Evolutionary conservation across 2,797 vertebrate species (phyloP).

Genomic region (Coilia nasus): DNA sequence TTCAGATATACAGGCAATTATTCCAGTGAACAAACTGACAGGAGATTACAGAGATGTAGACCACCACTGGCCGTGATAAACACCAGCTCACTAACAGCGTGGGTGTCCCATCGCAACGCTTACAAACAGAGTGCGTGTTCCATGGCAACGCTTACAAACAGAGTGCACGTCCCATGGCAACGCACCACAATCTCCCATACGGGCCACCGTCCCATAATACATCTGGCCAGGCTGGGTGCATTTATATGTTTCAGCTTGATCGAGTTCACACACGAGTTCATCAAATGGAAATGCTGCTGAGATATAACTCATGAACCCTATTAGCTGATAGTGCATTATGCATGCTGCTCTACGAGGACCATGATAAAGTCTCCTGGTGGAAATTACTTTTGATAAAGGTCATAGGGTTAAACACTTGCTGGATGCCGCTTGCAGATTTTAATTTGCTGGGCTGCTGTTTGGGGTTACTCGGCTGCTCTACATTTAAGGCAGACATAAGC

Average conservation of each 20-base stretch:
- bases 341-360: constrained; percentile 48
- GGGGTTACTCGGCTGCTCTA: constrained; percentile 13
- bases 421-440: constrained; percentile 56
- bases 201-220: neutral
- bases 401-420: constrained; percentile 64
- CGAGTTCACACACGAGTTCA: constrained; percentile 22
- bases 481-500: neutral
- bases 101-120: neutral
- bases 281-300: constrained; percentile 30
- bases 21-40: constrained; percentile 30
- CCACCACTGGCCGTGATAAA: constrained; percentile 18
- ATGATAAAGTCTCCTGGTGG: constrained; percentile 57
- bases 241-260: constrained; percentile 29
- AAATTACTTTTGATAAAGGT: constrained; percentile 72
- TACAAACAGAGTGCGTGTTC: neutral
- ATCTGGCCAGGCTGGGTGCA: neutral
- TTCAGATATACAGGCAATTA: constrained; percentile 23
- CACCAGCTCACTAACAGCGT: neutral
- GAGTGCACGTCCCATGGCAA: constrained; percentile 1
- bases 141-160: no score
- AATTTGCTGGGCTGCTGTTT: constrained; percentile 47
- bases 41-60: neutral
- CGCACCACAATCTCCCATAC: constrained; percentile 17
- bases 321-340: constrained; percentile 57
- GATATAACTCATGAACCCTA: constrained; percentile 48